Percentiles rank a stretch among this genome's conserved stretches.
phyloP scores from a whole-genome alignment of 2,797 vertebrate species.

The Psittacula derbiana region DNA sequence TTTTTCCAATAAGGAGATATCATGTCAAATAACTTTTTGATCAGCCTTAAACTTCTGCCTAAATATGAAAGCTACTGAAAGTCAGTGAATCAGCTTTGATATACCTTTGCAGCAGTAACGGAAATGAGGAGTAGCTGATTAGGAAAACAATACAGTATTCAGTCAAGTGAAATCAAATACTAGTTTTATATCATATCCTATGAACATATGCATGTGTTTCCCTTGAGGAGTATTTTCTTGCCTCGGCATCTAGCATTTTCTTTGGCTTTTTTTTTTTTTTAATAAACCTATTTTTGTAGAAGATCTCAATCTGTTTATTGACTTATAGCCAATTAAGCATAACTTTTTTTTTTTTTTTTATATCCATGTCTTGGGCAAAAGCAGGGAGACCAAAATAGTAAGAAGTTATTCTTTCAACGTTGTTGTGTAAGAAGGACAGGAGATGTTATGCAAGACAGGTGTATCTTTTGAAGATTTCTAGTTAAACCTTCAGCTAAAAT shows the following conservation, averaged over 20 bases:
- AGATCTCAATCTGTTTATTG: neutral
- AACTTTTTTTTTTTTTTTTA: neutral
- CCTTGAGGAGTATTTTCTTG: neutral
- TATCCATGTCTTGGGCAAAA: accelerated
- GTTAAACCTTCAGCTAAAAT: neutral
- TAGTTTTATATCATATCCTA: neutral
- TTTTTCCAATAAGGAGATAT: neutral
- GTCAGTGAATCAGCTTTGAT: neutral
- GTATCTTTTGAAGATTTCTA: neutral
- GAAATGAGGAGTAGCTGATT: neutral
- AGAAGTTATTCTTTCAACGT: neutral
- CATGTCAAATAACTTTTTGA: neutral
- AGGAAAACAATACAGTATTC: neutral
- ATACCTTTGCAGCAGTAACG: neutral
- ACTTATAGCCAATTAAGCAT: neutral
- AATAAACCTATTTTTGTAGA: neutral
- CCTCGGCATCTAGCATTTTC: neutral
- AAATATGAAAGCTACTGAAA: neutral
- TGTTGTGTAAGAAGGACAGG: neutral
- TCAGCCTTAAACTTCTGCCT: neutral
- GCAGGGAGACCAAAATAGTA: neutral
- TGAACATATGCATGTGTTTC: neutral
- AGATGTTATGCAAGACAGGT: neutral
- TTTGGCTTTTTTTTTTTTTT: neutral
- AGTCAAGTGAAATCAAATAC: neutral